These are phyloP conservation scores for Megaustenia siamemsis DNA, from an alignment of 2,888 invertebrate genomes.

Conservation along the genomic window DNA sequence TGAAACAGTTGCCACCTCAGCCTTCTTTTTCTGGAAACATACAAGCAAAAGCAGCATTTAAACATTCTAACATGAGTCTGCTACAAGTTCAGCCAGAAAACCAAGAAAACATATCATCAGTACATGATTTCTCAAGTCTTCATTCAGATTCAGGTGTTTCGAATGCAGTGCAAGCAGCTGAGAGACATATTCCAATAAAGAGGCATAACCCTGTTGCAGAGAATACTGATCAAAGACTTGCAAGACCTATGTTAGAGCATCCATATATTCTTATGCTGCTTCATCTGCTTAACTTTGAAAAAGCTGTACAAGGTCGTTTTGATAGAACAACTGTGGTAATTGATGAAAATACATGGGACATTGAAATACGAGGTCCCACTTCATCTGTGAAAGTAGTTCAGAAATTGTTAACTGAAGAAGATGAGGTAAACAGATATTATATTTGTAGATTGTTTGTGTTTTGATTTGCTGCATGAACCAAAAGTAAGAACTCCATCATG, in stretches of 20 bases:
- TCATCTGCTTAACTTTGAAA: not conserved
- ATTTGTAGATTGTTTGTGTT: not conserved
- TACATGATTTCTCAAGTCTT: not conserved
- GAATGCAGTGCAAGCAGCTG: not conserved
- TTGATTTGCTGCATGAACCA: not conserved
- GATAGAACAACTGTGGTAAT: not conserved
- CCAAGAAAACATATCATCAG: not conserved
- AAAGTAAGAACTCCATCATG: too few species aligned
- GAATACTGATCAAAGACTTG: not conserved
- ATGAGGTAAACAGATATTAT: constrained; percentile 1
- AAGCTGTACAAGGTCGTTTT: not conserved
- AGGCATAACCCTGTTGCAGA: not conserved
- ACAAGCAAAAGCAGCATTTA: not conserved
- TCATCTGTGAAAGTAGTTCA: not conserved
- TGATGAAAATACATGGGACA: constrained; percentile 17
- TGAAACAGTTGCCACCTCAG: not conserved
- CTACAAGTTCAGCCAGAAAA: not conserved
- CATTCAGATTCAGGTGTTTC: not conserved
- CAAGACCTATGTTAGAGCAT: constrained; percentile 20
- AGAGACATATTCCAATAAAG: not conserved
- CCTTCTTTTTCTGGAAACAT: not conserved
- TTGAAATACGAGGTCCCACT: constrained; percentile 5
- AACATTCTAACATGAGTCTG: not conserved
- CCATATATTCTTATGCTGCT: constrained; percentile 31
- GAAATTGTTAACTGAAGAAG: constrained; percentile 6